A percentile compares a stretch with the other conserved stretches of the same genome.
phyloP scores from a whole-genome alignment of 2,113 vertebrate species.

The Syngnathoides biaculeatus region DNA sequence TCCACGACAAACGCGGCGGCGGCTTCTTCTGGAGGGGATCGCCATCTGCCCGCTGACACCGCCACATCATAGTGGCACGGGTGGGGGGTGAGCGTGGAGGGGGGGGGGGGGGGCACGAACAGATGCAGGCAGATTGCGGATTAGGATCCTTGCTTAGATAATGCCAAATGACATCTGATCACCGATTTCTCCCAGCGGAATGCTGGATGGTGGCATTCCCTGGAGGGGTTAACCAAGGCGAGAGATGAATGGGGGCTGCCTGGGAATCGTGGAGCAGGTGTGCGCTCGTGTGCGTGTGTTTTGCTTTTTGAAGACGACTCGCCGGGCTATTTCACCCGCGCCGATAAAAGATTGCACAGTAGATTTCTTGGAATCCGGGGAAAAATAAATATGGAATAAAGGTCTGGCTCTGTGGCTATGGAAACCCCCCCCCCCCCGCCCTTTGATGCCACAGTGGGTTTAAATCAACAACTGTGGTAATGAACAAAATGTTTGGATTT shows the following conservation, averaged over 20 bases:
- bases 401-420: too few species aligned
- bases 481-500: too few species aligned
- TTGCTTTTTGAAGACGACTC: conserved; percentile 4
- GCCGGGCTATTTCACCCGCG: neutral
- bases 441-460: too few species aligned
- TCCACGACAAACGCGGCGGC: conserved; percentile 60
- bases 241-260: conserved; percentile 65
- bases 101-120: conserved; percentile 52
- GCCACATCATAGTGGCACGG: conserved; percentile 60
- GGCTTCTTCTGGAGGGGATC: conserved; percentile 59
- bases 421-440: too few species aligned
- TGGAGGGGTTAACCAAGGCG: conserved; percentile 69
- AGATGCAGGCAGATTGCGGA: conserved; percentile 73
- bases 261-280: conserved; percentile 71
- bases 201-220: conserved; percentile 64
- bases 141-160: conserved; percentile 72
- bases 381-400: too few species aligned
- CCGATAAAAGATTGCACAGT: neutral
- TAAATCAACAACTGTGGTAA: too few species aligned
- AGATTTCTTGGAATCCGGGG: too few species aligned
- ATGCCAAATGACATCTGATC: conserved; percentile 76
- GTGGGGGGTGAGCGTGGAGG: conserved; percentile 17
- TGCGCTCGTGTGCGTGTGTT: conserved; percentile 34
- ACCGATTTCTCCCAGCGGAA: conserved; percentile 68
- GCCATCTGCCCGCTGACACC: conserved; percentile 72